phyloP scores from a whole-genome alignment of 2,113 vertebrate species.

The Bubalus kerabau region DNA sequence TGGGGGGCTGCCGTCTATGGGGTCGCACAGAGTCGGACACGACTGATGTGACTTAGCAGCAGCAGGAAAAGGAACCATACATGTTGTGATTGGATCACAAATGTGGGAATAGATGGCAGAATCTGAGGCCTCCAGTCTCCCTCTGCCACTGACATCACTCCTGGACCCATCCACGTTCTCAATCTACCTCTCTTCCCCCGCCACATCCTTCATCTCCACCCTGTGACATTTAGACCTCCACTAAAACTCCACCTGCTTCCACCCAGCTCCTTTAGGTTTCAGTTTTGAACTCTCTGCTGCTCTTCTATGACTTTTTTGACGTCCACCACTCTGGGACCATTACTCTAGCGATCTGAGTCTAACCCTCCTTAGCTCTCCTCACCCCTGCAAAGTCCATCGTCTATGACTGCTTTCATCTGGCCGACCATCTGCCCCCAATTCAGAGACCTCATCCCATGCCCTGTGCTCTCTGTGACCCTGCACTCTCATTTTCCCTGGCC shows the following conservation, averaged over 20 bases:
- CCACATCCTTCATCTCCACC: neutral
- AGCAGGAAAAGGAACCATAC: neutral
- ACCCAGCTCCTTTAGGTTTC: neutral
- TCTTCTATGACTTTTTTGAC: neutral
- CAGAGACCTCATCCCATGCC: neutral
- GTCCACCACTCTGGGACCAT: too few species aligned
- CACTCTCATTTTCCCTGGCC: neutral
- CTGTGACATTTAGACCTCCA: neutral
- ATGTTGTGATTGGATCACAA: neutral
- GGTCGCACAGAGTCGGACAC: too few species aligned
- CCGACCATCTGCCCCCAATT: fast-evolving
- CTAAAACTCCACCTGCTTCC: neutral
- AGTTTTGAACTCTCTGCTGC: neutral
- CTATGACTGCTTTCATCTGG: neutral
- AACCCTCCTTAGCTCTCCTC: neutral
- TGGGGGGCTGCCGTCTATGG: too few species aligned
- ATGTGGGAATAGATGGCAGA: neutral
- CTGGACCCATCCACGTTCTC: neutral
- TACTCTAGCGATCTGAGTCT: neutral
- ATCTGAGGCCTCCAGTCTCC: neutral
- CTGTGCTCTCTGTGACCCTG: neutral
- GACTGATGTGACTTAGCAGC: too few species aligned
- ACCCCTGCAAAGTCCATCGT: neutral
- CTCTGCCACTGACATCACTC: neutral
- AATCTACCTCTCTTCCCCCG: too few species aligned